These are phyloP conservation scores for Clupea harengus DNA, from an alignment of 2,113 vertebrate species.

Conservation along the genomic window DNA sequence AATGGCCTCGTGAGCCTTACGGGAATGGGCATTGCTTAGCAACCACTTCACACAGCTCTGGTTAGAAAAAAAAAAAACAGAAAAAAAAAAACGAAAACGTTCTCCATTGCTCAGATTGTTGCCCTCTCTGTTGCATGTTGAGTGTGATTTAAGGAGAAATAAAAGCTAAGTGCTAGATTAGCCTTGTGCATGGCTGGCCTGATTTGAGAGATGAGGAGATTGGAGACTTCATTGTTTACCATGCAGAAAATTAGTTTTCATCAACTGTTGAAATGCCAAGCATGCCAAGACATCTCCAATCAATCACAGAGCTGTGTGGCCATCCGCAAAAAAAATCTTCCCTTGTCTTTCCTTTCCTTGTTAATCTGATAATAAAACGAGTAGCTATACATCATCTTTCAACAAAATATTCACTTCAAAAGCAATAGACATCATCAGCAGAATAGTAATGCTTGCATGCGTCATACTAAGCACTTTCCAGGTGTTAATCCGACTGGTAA, in stretches of 20 bases:
- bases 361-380: background rate
- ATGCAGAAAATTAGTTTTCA: constrained; percentile 16
- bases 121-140: background rate
- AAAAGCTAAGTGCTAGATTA: background rate
- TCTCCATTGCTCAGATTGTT: background rate
- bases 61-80: background rate
- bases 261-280: background rate
- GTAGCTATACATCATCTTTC: background rate
- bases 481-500: background rate
- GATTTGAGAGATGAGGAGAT: background rate
- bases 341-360: background rate
- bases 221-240: background rate
- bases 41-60: constrained; percentile 9
- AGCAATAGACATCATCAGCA: background rate
- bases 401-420: background rate
- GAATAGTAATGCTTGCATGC: constrained; percentile 7
- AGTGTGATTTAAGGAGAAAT: background rate
- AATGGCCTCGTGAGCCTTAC: background rate
- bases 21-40: constrained; percentile 3
- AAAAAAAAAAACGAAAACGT: background rate
- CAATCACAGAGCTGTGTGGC: background rate
- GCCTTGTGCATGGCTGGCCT: background rate
- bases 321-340: background rate
- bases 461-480: background rate
- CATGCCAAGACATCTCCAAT: constrained; percentile 5